Conservation (phyloP, 1,140 invertebrate species). For the Drosophila willistoni region DNA sequence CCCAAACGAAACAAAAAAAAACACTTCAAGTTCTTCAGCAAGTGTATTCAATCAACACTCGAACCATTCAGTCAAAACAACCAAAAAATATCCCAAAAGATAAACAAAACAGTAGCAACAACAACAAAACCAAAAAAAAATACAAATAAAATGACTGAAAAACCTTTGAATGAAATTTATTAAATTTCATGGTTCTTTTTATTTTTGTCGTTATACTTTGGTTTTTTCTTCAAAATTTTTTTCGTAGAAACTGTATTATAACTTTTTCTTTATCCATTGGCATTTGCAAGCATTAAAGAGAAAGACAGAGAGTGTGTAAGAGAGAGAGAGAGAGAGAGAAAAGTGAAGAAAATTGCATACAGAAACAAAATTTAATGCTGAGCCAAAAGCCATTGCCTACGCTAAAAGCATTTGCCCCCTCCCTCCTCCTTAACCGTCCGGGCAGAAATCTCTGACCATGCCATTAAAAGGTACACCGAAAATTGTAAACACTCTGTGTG, state of each 20-base stretch:
- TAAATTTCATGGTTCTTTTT: not conserved
- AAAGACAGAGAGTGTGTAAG: no score
- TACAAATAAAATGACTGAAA: not conserved
- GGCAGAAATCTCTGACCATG: conserved; percentile 10
- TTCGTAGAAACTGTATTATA: not conserved
- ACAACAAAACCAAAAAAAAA: not conserved
- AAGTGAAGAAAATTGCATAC: no score
- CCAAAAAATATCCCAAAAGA: conserved; percentile 7
- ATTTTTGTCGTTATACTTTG: not conserved
- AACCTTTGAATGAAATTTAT: conserved; percentile 6
- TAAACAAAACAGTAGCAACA: not conserved
- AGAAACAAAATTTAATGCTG: no score
- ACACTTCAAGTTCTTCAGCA: not conserved
- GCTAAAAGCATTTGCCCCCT: not conserved
- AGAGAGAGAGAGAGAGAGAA: no score
- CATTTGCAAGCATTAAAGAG: no score
- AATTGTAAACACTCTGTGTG: conserved; percentile 18
- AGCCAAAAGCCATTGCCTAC: not conserved
- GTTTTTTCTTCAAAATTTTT: not conserved
- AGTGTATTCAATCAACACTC: conserved; percentile 14
- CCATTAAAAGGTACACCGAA: conserved; percentile 7
- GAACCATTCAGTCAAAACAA: conserved; percentile 10
- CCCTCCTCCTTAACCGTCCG: not conserved
- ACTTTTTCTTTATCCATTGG: no score
- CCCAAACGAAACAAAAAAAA: no score